These are phyloP conservation scores for Leucoma salicis DNA, from an alignment of 2,888 invertebrate genomes.

Conservation along the genomic window DNA sequence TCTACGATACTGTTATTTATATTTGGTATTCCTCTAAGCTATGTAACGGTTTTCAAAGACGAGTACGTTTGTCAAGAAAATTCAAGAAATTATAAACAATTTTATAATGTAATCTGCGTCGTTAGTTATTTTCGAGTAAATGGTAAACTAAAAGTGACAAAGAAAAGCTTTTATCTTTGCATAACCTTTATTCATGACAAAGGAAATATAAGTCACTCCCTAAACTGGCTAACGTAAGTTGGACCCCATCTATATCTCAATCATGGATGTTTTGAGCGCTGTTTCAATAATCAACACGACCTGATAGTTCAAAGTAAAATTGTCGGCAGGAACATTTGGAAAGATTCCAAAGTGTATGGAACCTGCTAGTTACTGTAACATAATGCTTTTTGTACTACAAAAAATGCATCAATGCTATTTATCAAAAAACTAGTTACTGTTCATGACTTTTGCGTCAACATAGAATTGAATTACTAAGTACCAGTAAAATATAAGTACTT, in stretches of 20 bases:
- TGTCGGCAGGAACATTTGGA: conserved; percentile 55
- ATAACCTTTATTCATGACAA: conserved; percentile 49
- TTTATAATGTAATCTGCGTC: not conserved
- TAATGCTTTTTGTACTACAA: conserved; percentile 52
- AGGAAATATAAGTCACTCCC: conserved; percentile 56
- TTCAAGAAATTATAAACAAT: no score
- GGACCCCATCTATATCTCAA: conserved; percentile 35
- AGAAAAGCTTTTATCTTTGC: conserved; percentile 32
- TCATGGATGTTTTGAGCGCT: conserved; percentile 12
- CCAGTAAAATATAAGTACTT: no score
- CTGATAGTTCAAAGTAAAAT: conserved; percentile 35
- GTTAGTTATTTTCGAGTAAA: conserved; percentile 23
- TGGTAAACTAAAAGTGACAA: conserved; percentile 21
- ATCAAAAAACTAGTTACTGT: no score
- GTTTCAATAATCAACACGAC: conserved; percentile 33
- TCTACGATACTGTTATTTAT: no score
- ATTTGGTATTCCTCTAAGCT: no score
- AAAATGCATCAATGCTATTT: no score
- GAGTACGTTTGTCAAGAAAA: no score
- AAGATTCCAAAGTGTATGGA: conserved; percentile 64
- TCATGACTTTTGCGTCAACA: no score
- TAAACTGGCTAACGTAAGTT: conserved; percentile 37
- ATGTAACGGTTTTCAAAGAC: no score
- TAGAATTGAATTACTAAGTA: no score
- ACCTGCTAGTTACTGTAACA: conserved; percentile 56